Base-by-base conservation (phyloP, 2,888 invertebrate species). In the Antheraea assamensis region DNA sequence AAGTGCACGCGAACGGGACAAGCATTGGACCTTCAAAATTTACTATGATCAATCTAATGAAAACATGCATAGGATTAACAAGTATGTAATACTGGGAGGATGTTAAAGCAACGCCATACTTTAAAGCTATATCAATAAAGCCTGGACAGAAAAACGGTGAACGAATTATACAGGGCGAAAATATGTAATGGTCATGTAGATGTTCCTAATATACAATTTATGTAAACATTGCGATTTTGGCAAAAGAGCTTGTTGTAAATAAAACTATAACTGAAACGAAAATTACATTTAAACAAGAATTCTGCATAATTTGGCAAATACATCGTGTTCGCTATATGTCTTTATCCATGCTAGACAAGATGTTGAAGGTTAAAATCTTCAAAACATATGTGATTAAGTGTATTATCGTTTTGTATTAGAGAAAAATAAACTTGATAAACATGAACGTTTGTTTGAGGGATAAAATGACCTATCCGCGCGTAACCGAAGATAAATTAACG, bases 1-100 rank as follows among this genome's bases (percentile, higher is more conserved):
- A 92, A 93, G 93, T 94, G 93, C 93, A 93, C 87, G 86, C 85
- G 83, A 84, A 82, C 83, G 84, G 89, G 90, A 90, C 90, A 88
- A 85, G 86, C 77, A 83, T 82, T 83, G 88, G 92, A 92, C 93
- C 93, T 92, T 93, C 91, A 89, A 85, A 85, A 86, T 78, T 80
- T 76, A 76, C 75, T 78, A 78, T 78, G 76, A 73, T 55, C 58
- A 75, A 80, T 79, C 80, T 82, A 86, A 86, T 84, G 82, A 85
- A 80, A 81, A 82, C 24, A n/a, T 58, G n/a, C n/a, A 58, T 24
- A 58, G 13, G 24, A 10, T 24, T 3, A 24, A 13, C 10, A 58
- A 58, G 24, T 58, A 10, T 8, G n/a, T 58, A 24, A 21, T 24
- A 58, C 24, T 24, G 13, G 24, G 24, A 58, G 58, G 21, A 52